Base-by-base conservation (phyloP, 1,140 invertebrate genomes). In the Zaprionus taronus region DNA sequence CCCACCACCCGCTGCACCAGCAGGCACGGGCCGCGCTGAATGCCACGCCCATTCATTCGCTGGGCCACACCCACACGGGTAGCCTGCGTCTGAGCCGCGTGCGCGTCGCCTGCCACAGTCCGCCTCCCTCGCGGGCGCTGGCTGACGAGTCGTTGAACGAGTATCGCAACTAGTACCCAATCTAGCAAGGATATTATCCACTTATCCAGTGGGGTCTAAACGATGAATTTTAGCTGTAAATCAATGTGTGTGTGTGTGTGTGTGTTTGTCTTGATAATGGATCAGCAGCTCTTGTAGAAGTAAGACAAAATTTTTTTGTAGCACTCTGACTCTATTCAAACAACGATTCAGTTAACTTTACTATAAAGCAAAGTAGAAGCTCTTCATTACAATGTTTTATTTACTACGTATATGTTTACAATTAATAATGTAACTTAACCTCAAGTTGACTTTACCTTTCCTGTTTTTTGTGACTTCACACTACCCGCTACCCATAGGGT, bases 91-190 rank as follows among this genome's bases (percentile, higher is more conserved):
- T 82, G 44, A 76, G 73, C 24, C 77, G 85, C 34, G 73, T 85
- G 12, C 91, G 87, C n/a, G 87, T 79, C 55, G 69, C 91, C 51
- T 92, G 91, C 55, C 91, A 92, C 62, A 92, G 82, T 76, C 91
- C 91, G n/a, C 86, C 91, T 57, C 79, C 72, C 34, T 69, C 80
- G 31, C 38, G 41, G 65, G 22, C 36, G 34, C 24, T 24, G 53
- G 15, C 47, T 17, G 72, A 47, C 44, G 68, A 85, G 12, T 55
- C 77, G 0, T 5, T 90, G 67, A 77, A 73, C 51, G 86, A 90
- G 73, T 90, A 90, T 72, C 85, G 85, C 20, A 85, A 82, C 36
- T 90, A 90, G 51, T 17, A n/a, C 1, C 9, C 20, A 36, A 49
- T 63, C 60, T 60, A 20, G 28, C 44, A n/a, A n/a, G 31, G 20